Base-by-base conservation (phyloP, 2,797 vertebrate species). In the Steatocranus sp. region DNA sequence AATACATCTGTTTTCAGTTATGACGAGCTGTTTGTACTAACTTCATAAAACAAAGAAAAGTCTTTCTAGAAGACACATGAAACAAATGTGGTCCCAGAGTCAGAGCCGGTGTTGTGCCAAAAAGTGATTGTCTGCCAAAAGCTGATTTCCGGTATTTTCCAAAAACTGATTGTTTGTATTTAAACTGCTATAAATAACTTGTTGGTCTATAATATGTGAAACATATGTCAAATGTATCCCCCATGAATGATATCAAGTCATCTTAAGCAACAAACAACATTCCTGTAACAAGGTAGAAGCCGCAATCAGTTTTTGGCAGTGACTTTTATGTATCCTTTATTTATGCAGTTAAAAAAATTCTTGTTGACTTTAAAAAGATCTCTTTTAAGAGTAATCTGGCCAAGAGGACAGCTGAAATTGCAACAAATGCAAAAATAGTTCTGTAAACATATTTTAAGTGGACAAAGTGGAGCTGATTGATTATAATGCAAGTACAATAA, bases 301-400 rank as follows among this genome's bases (percentile, higher is more conserved):
- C 4, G 4, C 20, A 25, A 25, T 14, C 7, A 53, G 4, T 25
- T 25, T 53, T 53, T 53, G 50, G 50, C 50, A 25, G 23, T 53
- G 50, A 53, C 50, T 25, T 53, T 54, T 54, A 27, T 27, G 23
- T 54, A 54, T 27, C 2, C 51, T 54, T 15, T 27, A 53, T 53
- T 25, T 53, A 25, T 53, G 12, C 51, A 25, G 23, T 53, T 53
- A 8, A 54, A 54, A 14, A 2, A 27, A 27, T 1, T 5, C 4
- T 54, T 15, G 51, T 27, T 54, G 51, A 27, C 7, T 54, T 27
- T 27, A 27, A 27, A 54, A 27, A 27, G 0, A 1, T 54, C 12
- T 54, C 12, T 54, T 8, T 54, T 2, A 27, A 27, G 23, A 27
- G 23, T 27, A 54, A 15, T 15, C 12, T 2, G 51, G 0, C 23